Evolutionary conservation across 1,140 invertebrate genomes (phyloP).

Genomic region (Ylistrum balloti): DNA sequence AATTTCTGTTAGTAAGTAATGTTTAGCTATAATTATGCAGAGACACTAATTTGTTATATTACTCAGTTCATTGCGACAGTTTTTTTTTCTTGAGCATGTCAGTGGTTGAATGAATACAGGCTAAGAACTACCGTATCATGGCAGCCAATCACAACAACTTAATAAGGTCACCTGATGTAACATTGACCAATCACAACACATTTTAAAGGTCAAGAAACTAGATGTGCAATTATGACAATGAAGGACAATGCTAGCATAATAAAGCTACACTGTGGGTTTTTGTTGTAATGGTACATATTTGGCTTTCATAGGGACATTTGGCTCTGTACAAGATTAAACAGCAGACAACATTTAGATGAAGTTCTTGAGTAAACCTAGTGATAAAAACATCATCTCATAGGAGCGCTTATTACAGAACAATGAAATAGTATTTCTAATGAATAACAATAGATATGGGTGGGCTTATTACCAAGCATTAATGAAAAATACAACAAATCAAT

Average conservation of each 20-base stretch:
- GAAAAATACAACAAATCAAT: no score
- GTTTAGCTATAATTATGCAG: no score
- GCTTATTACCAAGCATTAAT: no score
- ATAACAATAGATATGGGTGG: no score
- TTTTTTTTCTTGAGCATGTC: background rate
- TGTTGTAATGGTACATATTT: background rate
- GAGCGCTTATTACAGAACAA: no score
- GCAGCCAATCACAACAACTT: conserved; percentile 21
- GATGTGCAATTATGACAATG: background rate
- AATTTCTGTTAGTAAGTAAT: no score
- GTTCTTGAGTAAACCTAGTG: background rate
- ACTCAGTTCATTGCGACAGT: no score
- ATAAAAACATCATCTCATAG: no score
- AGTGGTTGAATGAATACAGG: background rate
- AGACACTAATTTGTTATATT: no score
- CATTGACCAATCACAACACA: conserved; percentile 29
- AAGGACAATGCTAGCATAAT: background rate
- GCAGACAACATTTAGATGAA: conserved; percentile 4
- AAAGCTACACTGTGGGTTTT: background rate
- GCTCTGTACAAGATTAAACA: background rate
- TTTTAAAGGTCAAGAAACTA: background rate
- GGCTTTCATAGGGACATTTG: background rate
- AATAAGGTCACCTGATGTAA: background rate
- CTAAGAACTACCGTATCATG: background rate
- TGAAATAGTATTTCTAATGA: no score